Percentiles rank a stretch among this genome's conserved stretches.
Conservation (phyloP, 53 echinoderm and acorn worm genomes). For the Holothuria scabra region DNA sequence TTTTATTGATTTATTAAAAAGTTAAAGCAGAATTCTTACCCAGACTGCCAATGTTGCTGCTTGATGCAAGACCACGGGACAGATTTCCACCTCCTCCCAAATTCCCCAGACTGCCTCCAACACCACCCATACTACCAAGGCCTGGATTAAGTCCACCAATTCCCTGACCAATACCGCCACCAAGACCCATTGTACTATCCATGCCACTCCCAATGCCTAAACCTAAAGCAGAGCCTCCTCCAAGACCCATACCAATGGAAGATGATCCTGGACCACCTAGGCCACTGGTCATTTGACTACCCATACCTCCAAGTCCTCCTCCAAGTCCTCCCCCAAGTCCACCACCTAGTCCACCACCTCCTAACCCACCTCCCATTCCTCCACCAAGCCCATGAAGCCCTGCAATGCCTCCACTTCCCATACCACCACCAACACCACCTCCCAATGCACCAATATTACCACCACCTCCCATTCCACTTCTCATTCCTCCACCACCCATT, state of each 20-base stretch:
- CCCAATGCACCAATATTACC: slow-evolving; percentile 44
- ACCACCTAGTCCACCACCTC: slow-evolving; percentile 51
- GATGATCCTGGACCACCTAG: slow-evolving; percentile 54
- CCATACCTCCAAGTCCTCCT: slow-evolving; percentile 47
- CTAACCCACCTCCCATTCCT: slow-evolving; percentile 56
- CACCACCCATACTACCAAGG: slow-evolving; percentile 37
- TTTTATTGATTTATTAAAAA: not conserved
- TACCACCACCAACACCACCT: slow-evolving; percentile 29
- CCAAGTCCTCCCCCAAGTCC: slow-evolving; percentile 48
- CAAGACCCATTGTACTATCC: slow-evolving; percentile 52
- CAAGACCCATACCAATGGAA: slow-evolving; percentile 47
- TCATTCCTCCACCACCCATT: slow-evolving; percentile 31
- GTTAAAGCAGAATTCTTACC: slow-evolving; percentile 1
- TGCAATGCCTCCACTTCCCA: slow-evolving; percentile 19
- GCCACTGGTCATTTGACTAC: slow-evolving; percentile 50
- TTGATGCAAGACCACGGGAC: slow-evolving; percentile 28
- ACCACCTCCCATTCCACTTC: slow-evolving; percentile 50
- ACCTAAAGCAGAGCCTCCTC: slow-evolving; percentile 35
- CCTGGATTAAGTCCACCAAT: slow-evolving; percentile 24
- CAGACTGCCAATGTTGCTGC: slow-evolving; percentile 23
- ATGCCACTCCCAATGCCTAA: slow-evolving; percentile 58
- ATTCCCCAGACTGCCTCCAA: not conserved
- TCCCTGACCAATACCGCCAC: slow-evolving; percentile 56
- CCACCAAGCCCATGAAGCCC: slow-evolving; percentile 19
- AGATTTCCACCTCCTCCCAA: slow-evolving; percentile 42